Base-by-base conservation (phyloP, 2,888 invertebrate species). In the Hirtodrosophila confusa region DNA sequence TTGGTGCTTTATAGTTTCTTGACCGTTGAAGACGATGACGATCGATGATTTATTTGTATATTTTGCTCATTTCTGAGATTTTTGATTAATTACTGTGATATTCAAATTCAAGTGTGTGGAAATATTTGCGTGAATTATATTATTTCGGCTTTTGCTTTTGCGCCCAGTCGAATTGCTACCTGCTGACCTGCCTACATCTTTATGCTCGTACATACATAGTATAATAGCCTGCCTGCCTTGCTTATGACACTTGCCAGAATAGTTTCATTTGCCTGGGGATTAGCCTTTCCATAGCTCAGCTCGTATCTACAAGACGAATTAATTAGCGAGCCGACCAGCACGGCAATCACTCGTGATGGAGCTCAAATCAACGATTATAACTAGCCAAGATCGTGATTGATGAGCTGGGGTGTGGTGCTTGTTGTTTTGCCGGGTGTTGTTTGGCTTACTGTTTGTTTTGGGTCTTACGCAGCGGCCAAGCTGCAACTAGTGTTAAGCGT, bases 21-120 rank as follows among this genome's bases (percentile, higher is more conserved):
- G 84, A 84, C 84, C 84, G 82, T 45, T 60, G 56, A 58, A 50
- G 67, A 83, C 77, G 83, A 75, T 80, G 80, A 86, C 83, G 75
- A 82, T 86, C 66, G 70, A 73, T 83, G 80, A 82, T 86, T 82
- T 82, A 86, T 86, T 73, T 79, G 77, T 69, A 64, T 73, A 69
- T 62, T 75, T 65, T 75, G 72, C 65, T 55, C 64, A 75, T 73
- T 69, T 75, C 57, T 67, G 40, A 49, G 63, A 27, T 27, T 77
- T 83, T 79, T 84, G 87, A 84, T 84, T 84, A 87, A 84, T 84
- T 87, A 87, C 77, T 79, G 77, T 63, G 85, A 73, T 79, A 84
- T 84, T 84, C 82, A 84, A 85, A 85, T 85, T 84, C 67, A 79
- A 85, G 85, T 80, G 84, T 73, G 79, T 62, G 62, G 75, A 68